Evolutionary conservation across 2,888 invertebrate species (phyloP).

Genomic region (Lagria hirta): DNA sequence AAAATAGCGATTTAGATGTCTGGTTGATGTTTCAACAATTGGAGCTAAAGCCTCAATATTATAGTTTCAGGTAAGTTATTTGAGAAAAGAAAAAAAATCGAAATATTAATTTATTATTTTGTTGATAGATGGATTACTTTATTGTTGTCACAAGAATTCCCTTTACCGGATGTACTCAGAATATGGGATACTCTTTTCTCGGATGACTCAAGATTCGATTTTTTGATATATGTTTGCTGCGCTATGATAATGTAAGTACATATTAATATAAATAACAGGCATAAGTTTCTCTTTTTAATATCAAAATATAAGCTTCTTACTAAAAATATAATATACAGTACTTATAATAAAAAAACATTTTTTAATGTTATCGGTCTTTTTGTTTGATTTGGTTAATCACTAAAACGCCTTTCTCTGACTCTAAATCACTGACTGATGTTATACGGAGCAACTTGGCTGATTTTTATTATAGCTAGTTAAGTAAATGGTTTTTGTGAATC

Average conservation of each 20-base stretch:
- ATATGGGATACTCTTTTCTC: conserved; percentile 98
- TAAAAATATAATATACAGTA: no score
- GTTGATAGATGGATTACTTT: conserved; percentile 88
- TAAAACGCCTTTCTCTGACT: no score
- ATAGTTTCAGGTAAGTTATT: conserved; percentile 76
- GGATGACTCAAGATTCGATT: conserved; percentile 85
- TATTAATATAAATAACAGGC: no score
- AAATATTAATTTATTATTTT: conserved; percentile 14
- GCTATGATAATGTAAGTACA: conserved; percentile 93
- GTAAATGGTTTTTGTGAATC: no score
- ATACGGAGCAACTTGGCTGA: no score
- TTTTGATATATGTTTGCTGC: conserved; percentile 89
- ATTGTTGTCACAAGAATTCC: conserved; percentile 94
- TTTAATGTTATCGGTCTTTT: no score
- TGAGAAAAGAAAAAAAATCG: conserved; percentile 1
- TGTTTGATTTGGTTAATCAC: no score
- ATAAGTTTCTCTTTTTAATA: no score
- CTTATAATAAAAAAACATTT: no score
- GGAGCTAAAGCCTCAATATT: conserved; percentile 93
- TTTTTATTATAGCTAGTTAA: no score
- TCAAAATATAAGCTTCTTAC: no score
- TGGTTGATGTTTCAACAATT: conserved; percentile 77
- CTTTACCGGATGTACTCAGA: conserved; percentile 93
- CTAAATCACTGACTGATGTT: no score
- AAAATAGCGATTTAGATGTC: conserved; percentile 73